phyloP scores from a whole-genome alignment of 1,140 invertebrate species.

The Euwallacea fornicatus region DNA sequence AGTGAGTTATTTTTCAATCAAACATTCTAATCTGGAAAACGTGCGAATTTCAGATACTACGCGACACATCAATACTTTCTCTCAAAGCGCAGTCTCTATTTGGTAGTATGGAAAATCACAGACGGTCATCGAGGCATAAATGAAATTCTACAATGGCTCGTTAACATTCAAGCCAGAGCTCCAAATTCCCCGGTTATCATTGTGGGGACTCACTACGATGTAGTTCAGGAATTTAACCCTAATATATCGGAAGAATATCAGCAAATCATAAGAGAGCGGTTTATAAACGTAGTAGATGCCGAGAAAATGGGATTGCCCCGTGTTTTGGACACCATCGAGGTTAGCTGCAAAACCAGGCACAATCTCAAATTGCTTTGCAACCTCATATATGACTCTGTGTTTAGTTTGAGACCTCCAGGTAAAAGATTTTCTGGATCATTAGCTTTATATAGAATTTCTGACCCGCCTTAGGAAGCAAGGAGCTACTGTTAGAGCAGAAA shows the following conservation, averaged over 20 bases:
- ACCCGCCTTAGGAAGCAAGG: conserved; percentile 72
- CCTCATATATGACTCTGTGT: conserved; percentile 92
- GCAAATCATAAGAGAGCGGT: conserved; percentile 83
- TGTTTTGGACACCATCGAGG: conserved; percentile 91
- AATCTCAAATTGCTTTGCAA: conserved; percentile 91
- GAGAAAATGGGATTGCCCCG: conserved; percentile 94
- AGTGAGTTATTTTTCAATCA: conserved; percentile 56
- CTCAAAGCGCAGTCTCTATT: conserved; percentile 91
- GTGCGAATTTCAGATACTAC: conserved; percentile 70
- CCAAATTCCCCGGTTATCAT: conserved; percentile 94
- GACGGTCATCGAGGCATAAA: conserved; percentile 90
- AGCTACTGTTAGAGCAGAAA: conserved; percentile 88
- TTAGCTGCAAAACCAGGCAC: conserved; percentile 81
- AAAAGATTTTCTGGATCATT: conserved; percentile 33
- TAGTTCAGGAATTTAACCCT: conserved; percentile 74
- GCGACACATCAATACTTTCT: conserved; percentile 98
- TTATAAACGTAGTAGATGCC: conserved; percentile 91
- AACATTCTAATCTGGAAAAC: background rate
- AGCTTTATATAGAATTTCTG: background rate
- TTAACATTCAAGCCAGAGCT: conserved; percentile 91
- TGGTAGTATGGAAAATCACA: conserved; percentile 93
- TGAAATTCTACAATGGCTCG: conserved; percentile 91
- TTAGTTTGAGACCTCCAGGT: conserved; percentile 84
- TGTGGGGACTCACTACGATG: conserved; percentile 93
- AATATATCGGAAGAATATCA: conserved; percentile 83